A percentile compares a stretch with the other conserved stretches of the same genome.
Evolutionary conservation across 2,113 vertebrate genomes (phyloP).

Genomic region (Poeciliopsis prolifica): DNA sequence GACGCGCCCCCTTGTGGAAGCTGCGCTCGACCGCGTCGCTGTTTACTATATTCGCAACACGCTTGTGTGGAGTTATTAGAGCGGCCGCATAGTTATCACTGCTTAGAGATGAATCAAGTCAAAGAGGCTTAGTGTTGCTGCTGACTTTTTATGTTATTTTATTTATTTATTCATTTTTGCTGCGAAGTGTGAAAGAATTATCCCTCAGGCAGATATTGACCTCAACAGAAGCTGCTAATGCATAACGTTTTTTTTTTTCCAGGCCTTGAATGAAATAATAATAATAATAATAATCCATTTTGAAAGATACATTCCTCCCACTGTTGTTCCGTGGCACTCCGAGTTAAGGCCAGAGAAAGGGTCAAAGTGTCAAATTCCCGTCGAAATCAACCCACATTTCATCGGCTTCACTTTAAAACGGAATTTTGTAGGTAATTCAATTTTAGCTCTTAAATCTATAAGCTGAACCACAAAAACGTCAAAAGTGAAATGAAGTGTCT

Average conservation of each 20-base stretch:
- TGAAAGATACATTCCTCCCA: background rate
- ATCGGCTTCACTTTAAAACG: background rate
- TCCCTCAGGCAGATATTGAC: background rate
- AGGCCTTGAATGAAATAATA: too few species aligned
- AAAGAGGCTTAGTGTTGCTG: background rate
- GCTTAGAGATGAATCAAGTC: background rate
- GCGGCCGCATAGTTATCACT: background rate
- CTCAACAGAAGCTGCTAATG: background rate
- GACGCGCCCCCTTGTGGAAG: conserved; percentile 77
- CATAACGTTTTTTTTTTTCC: background rate
- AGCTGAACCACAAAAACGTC: background rate
- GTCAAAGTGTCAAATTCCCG: background rate
- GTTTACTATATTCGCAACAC: conserved; percentile 14
- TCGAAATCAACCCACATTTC: background rate
- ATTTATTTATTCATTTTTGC: background rate
- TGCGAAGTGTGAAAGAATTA: background rate
- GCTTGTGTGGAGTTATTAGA: background rate
- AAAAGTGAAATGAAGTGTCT: background rate
- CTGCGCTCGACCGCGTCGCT: background rate
- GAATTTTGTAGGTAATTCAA: background rate
- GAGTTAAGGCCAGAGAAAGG: too few species aligned
- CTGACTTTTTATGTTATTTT: background rate
- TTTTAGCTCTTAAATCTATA: background rate
- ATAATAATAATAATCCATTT: background rate
- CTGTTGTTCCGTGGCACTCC: background rate